Percentiles rank a stretch among this genome's conserved stretches.
Conservation (phyloP, 2,888 invertebrate genomes). For the Tenthredo scrophulariae region DNA sequence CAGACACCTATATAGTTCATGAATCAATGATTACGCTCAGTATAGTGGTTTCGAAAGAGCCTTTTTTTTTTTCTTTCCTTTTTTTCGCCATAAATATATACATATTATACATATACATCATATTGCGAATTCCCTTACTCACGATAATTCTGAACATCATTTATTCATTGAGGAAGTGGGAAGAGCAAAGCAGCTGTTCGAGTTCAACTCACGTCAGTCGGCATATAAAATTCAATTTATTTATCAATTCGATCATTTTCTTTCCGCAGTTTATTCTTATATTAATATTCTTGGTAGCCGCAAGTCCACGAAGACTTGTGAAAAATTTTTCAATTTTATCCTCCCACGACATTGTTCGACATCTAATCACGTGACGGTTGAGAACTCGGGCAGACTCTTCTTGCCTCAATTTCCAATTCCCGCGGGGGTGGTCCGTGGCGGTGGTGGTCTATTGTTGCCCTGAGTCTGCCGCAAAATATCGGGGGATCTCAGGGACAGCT, state of each 20-base stretch:
- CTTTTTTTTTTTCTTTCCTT: neutral
- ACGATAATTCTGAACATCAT: neutral
- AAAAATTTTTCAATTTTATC: neutral
- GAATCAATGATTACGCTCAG: constrained; percentile 31
- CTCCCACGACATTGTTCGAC: constrained; percentile 3
- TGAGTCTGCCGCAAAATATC: neutral
- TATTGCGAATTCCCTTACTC: neutral
- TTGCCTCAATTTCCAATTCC: constrained; percentile 37
- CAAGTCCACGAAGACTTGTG: neutral
- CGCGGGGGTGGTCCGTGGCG: neutral
- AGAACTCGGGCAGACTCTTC: constrained; percentile 1
- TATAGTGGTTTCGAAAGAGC: constrained; percentile 19
- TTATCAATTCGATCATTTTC: neutral
- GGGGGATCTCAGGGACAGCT: neutral
- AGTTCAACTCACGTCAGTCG: neutral
- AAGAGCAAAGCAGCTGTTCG: neutral
- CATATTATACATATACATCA: neutral
- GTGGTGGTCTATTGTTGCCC: constrained; percentile 12
- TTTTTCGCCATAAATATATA: neutral
- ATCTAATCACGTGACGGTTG: constrained; percentile 28
- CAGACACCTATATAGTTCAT: neutral
- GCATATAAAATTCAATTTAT: neutral
- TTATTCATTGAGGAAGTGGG: neutral
- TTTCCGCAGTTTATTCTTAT: neutral
- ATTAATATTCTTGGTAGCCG: neutral